phyloP scores from a whole-genome alignment of 2,888 invertebrate species.

The Stenichneumon culpator region DNA sequence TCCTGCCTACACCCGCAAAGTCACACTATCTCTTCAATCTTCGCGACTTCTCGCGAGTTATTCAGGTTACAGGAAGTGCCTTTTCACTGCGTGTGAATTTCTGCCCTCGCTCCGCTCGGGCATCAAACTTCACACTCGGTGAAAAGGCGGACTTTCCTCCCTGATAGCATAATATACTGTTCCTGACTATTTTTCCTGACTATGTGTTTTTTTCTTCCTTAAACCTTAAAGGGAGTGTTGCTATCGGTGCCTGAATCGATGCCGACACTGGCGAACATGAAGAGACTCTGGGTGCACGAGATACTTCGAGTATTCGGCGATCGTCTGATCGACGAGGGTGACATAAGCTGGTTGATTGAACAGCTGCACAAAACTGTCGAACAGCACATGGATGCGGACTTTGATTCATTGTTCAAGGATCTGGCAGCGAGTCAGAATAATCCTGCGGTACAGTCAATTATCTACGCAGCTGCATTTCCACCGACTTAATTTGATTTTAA shows the following conservation, averaged over 20 bases:
- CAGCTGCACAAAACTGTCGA: constrained; percentile 89
- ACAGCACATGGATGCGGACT: constrained; percentile 88
- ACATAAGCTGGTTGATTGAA: constrained; percentile 92
- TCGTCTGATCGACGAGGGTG: constrained; percentile 94
- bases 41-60: constrained; percentile 96
- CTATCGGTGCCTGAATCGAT: constrained; percentile 97
- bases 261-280: constrained; percentile 93
- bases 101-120: too few species aligned
- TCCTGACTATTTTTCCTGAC: too few species aligned
- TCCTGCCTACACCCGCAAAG: constrained; percentile 96
- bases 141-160: too few species aligned
- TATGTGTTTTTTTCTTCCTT: neutral
- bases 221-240: constrained; percentile 93
- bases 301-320: constrained; percentile 97
- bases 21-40: constrained; percentile 98
- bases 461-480: neutral
- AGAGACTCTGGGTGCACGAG: constrained; percentile 97
- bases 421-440: constrained; percentile 85
- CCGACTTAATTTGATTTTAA: neutral
- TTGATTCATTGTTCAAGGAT: constrained; percentile 90
- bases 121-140: too few species aligned
- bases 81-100: too few species aligned
- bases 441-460: constrained; percentile 61
- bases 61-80: too few species aligned
- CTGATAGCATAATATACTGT: too few species aligned